These are phyloP conservation scores for Urocynchramus pylzowi DNA, from an alignment of 2,113 vertebrate genomes.

Conservation along the genomic window DNA sequence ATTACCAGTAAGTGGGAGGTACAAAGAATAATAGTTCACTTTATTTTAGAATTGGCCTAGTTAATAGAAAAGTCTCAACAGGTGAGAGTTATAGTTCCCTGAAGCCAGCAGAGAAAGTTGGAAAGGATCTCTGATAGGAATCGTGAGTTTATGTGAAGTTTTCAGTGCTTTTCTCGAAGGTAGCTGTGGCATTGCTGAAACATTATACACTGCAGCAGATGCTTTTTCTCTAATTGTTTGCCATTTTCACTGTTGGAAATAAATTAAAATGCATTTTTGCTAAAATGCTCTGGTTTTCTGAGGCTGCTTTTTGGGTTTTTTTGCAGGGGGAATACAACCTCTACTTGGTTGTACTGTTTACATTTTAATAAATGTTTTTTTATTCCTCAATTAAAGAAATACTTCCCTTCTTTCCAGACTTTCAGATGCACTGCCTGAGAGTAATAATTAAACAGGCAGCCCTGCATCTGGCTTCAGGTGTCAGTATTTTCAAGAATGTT, in stretches of 20 bases:
- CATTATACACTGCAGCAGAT: background rate
- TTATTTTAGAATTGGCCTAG: conserved; percentile 11
- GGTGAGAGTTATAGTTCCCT: background rate
- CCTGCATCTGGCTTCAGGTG: background rate
- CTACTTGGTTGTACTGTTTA: background rate
- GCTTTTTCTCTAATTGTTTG: background rate
- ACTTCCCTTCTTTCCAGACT: background rate
- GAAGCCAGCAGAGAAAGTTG: background rate
- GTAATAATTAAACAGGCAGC: background rate
- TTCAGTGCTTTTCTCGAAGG: background rate
- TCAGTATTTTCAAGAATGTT: background rate
- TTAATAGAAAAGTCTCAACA: conserved; percentile 33
- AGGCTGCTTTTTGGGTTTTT: background rate
- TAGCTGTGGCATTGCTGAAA: background rate
- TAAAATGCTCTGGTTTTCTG: background rate
- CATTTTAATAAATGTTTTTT: conserved; percentile 2
- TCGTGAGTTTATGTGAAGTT: background rate
- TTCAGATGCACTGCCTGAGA: background rate
- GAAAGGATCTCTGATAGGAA: background rate
- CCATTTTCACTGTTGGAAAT: background rate
- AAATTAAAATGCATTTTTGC: background rate
- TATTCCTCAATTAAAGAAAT: background rate
- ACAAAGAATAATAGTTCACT: background rate
- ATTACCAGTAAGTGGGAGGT: background rate
- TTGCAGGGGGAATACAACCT: background rate